Evolutionary conservation across 2,888 invertebrate genomes (phyloP).

Genomic region (Spodoptera littoralis): DNA sequence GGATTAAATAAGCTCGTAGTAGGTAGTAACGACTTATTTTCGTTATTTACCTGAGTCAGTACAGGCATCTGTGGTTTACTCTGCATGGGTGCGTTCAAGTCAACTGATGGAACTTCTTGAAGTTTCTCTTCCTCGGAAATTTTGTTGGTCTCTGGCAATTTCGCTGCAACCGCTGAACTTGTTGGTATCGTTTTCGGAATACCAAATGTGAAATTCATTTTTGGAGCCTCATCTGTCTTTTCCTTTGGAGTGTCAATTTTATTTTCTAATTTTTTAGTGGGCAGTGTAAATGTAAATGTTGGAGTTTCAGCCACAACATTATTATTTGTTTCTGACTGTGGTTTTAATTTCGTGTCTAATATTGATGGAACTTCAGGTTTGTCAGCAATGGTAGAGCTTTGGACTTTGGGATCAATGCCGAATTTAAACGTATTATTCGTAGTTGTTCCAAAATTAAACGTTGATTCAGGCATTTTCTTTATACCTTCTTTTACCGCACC

Average conservation of each 20-base stretch:
- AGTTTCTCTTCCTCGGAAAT: conserved; percentile 57
- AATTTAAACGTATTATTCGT: conserved; percentile 73
- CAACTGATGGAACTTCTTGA: conserved; percentile 71
- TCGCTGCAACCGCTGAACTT: conserved; percentile 25
- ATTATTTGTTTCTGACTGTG: conserved; percentile 75
- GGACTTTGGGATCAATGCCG: conserved; percentile 72
- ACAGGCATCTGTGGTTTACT: conserved; percentile 15
- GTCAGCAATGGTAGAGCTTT: conserved; percentile 60
- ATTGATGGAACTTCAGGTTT: conserved; percentile 43
- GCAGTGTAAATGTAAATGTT: conserved; percentile 66
- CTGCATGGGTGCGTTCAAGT: conserved; percentile 29
- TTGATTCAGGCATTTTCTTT: conserved; percentile 55
- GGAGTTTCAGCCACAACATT: conserved; percentile 71
- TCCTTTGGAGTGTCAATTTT: conserved; percentile 48
- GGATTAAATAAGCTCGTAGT: conserved; percentile 14
- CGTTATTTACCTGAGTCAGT: conserved; percentile 13
- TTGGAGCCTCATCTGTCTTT: conserved; percentile 56
- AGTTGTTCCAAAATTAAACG: conserved; percentile 71
- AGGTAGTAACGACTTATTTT: conserved; percentile 11
- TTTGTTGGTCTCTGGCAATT: conserved; percentile 42
- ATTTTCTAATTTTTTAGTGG: conserved; percentile 59
- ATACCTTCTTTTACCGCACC: conserved; percentile 61
- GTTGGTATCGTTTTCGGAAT: conserved; percentile 62
- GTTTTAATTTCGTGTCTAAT: conserved; percentile 54
- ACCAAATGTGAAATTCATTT: conserved; percentile 72